Conservation (phyloP, 1,140 invertebrate species). For the Andrena cerasifolii region DNA sequence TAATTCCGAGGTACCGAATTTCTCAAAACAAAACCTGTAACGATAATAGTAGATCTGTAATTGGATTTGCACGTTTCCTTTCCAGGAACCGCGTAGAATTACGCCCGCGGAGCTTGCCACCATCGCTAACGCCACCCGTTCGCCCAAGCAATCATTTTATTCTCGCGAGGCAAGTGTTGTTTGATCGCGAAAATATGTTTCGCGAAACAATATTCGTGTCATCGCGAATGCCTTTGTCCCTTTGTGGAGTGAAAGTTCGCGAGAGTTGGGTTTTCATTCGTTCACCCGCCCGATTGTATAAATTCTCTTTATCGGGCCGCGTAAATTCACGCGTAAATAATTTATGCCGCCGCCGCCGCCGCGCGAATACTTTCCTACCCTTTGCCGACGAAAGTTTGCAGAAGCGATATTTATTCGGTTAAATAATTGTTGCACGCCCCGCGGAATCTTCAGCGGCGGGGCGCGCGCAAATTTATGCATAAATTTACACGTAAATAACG, state of each 20-base stretch:
- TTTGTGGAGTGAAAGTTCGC: not conserved
- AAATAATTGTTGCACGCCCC: conserved; percentile 26
- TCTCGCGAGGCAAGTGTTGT: not conserved
- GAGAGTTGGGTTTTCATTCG: conserved; percentile 21
- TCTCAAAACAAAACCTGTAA: no score
- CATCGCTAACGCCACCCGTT: no score
- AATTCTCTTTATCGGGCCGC: conserved; percentile 42
- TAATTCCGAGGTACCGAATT: no score
- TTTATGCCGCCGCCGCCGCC: conserved; percentile 15
- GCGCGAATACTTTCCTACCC: conserved; percentile 31
- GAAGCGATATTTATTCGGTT: conserved; percentile 16
- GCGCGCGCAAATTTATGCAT: conserved; percentile 27
- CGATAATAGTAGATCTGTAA: no score
- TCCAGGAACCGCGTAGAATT: no score
- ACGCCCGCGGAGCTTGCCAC: no score
- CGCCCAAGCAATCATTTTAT: no score
- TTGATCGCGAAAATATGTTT: conserved; percentile 20
- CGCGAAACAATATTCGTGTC: conserved; percentile 15
- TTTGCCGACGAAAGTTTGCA: conserved; percentile 24
- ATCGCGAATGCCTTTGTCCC: not conserved
- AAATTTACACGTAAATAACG: conserved; percentile 42
- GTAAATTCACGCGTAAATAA: conserved; percentile 46
- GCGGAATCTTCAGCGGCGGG: conserved; percentile 9
- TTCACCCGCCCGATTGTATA: conserved; percentile 21
- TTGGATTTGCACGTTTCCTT: no score